Conservation (phyloP, 2,113 vertebrate genomes). For the Paraplagusia blochii region DNA sequence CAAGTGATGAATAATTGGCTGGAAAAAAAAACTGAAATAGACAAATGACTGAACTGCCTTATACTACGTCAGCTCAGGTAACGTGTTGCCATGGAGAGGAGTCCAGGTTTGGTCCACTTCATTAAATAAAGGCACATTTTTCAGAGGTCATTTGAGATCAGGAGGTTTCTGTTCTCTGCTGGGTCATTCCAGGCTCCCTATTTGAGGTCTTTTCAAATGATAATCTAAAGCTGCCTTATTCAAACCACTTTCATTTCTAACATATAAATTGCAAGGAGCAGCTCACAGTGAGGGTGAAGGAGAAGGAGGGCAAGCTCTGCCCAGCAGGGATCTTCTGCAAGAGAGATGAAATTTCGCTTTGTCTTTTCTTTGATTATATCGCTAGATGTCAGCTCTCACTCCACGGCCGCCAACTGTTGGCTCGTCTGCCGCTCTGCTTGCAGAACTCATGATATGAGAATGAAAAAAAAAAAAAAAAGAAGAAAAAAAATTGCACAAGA, state of each 20-base stretch:
- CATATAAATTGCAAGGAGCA: constrained; percentile 2
- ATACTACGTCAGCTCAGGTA: too few species aligned
- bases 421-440: constrained; percentile 26
- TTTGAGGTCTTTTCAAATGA: constrained; percentile 10
- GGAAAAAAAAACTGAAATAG: too few species aligned
- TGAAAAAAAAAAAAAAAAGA: background rate
- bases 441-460: background rate
- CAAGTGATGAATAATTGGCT: too few species aligned
- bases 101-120: too few species aligned
- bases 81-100: too few species aligned
- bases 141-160: too few species aligned
- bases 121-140: too few species aligned
- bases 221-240: constrained; percentile 11
- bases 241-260: constrained; percentile 11
- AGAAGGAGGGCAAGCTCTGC: constrained; percentile 4
- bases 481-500: background rate
- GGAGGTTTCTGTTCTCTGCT: background rate
- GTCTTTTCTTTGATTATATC: constrained; percentile 49
- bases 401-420: constrained; percentile 24
- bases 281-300: background rate
- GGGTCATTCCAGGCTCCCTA: constrained; percentile 12
- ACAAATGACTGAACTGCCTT: too few species aligned
- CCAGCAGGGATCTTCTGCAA: constrained; percentile 32
- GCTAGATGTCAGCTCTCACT: constrained; percentile 30
- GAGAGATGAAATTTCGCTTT: constrained; percentile 20